Evolutionary conservation across 2,797 vertebrate species (phyloP), one percentile per base, ranked within the genome.

Genomic region (Microchirus variegatus): DNA sequence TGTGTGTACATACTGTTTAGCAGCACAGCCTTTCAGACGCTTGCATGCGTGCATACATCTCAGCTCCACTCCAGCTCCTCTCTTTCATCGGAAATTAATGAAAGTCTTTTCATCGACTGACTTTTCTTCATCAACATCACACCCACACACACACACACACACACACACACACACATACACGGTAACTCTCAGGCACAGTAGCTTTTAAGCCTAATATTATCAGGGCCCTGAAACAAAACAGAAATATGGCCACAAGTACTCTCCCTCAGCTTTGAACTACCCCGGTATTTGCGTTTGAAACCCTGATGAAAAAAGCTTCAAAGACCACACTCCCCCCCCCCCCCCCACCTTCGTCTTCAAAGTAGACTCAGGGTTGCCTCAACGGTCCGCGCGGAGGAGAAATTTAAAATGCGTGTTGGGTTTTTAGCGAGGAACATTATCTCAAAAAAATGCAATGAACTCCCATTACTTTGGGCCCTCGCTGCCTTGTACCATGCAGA

Each of bases 251-350:
- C 82, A 83, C 64, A 38, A 88, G 83, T 90, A 62, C 73, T 83
- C 82, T 82, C 73, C 73, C 77, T 72, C 59, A 44, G 86, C 91
- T 93, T 93, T 93, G 90, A 93, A 92, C 91, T 88, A 84, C 73
- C 50, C 52, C 71, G 44, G 86, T 86, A 82, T 89, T 90, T 87
- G 84, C 67, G 55, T 92, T 90, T 87, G 87, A 91, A 91, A 89
- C 79, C 61, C 76, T 80, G 84, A 80, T 73, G 75, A 87, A 89
- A 91, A 90, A 91, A 90, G 79, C 90, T 92, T 92, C 90, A 93
- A 92, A 92, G 89, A 85, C 70, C 82, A 68, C 68, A 75, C 77
- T 83, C 80, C 26, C 73, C 2, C 19, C 19, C 22, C 70, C 74
- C 77, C 82, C 80, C 26, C 73, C 58, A 63, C 84, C 89, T 92